Base-by-base conservation (phyloP, 2,797 vertebrate species). In the Buceros bicornis region DNA sequence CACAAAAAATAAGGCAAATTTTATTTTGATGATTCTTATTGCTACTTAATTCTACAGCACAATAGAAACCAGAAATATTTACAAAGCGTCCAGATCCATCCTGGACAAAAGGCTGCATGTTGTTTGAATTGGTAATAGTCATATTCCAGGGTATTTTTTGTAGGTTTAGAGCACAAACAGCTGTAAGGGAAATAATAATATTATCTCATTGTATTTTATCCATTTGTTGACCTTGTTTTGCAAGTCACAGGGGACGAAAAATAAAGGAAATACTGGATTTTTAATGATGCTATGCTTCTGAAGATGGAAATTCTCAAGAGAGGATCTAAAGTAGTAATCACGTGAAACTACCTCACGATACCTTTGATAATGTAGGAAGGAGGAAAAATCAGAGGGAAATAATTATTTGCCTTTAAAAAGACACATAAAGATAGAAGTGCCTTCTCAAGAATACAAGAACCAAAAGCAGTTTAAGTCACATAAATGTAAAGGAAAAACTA, bases 51-150 rank as follows among this genome's bases (percentile, higher is more conserved):
- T 85, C 37, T 86, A 31, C 14, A 24, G 26, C 69, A 78, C 28
- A 76, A 61, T 13, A 89, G 56, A 92, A 84, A 73, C 8, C 16
- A 94, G 71, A 93, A 94, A 90, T 90, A 82, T 78, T 90, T 96
- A 80, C 66, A 84, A 74, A 89, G 45, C 58, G 77, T 66, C 65
- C 28, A 73, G 67, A 73, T 67, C 48, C 37, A 78, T 87, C 33
- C 40, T 61, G 53, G 35, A 73, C 31, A 33, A 93, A 82, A 89
- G 45, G 16, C 57, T 87, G 21, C 7, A 22, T 70, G 35, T 70
- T 85, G 56, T 79, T 90, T 93, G 82, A 87, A 67, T 89, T 80
- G 45, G 6, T 87, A 42, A 53, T 73, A 79, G 21, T 60, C 19
- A 40, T 72, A 61, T 58, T 64, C 19, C 53, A 53, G 70, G 60